Percentiles rank a stretch among this genome's conserved stretches.
Conservation (phyloP, 2,797 vertebrate genomes). For the Catostomus latipinnis region DNA sequence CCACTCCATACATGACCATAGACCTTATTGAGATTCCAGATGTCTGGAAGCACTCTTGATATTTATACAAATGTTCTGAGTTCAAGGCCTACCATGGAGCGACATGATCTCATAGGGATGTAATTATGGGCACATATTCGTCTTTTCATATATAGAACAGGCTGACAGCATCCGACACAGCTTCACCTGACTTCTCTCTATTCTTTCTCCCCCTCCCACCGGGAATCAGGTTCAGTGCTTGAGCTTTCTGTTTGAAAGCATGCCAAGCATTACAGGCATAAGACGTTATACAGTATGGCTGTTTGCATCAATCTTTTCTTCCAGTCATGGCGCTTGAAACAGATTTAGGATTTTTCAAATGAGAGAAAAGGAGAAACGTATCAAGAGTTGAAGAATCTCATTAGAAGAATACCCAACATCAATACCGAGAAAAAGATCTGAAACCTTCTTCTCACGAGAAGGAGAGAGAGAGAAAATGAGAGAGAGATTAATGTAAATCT, state of each 20-base stretch:
- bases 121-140: constrained; percentile 18
- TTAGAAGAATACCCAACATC: constrained; percentile 72
- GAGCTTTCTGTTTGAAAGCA: constrained; percentile 64
- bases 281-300: constrained; percentile 42
- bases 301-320: constrained; percentile 49
- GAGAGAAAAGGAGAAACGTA: constrained; percentile 60
- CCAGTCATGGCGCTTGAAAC: constrained; percentile 53
- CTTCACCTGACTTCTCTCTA: constrained; percentile 70
- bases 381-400: constrained; percentile 61
- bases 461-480: constrained; percentile 46
- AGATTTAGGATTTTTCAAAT: constrained; percentile 75
- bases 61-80: constrained; percentile 13
- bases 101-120: constrained; percentile 21
- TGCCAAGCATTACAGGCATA: constrained; percentile 64
- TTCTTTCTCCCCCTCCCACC: constrained; percentile 57
- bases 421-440: constrained; percentile 47
- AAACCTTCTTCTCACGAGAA: constrained; percentile 65
- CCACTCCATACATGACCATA: constrained; percentile 1
- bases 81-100: constrained; percentile 11
- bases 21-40: constrained; percentile 13
- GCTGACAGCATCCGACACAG: constrained; percentile 33
- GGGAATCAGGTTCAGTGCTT: constrained; percentile 49
- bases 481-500: constrained; percentile 83
- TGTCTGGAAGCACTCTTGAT: constrained; percentile 1
- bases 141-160: constrained; percentile 18